phyloP scores from a whole-genome alignment of 2,797 vertebrate species.

The Hafferia zeledoni region DNA sequence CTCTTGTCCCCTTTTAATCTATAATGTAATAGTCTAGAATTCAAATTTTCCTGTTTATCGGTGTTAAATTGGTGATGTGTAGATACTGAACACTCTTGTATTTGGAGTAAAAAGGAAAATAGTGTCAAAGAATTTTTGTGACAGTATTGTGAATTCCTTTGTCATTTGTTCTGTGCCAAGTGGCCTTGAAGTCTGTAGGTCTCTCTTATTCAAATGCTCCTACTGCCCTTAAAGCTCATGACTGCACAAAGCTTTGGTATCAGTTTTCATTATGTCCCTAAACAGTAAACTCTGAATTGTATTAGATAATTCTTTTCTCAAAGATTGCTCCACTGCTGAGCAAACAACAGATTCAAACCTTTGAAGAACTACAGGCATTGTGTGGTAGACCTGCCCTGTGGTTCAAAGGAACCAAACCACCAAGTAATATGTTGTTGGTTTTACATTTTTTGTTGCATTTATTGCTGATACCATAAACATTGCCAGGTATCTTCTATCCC shows the following conservation, averaged over 20 bases:
- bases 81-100: background rate
- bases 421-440: background rate
- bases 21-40: background rate
- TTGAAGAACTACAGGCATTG: background rate
- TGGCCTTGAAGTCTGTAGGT: background rate
- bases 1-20: background rate
- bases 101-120: background rate
- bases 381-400: background rate
- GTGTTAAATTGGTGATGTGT: background rate
- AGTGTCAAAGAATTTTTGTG: background rate
- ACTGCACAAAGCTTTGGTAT: background rate
- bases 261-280: background rate
- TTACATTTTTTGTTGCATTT: background rate
- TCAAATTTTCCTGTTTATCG: background rate
- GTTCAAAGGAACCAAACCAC: background rate
- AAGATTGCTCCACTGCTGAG: background rate
- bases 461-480: rapidly evolving
- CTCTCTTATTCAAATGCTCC: background rate
- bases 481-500: rapidly evolving
- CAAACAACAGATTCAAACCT: background rate
- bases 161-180: background rate
- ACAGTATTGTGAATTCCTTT: background rate
- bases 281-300: background rate
- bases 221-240: background rate
- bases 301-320: background rate